Evolutionary conservation across 2,888 invertebrate species (phyloP), one percentile per base, ranked within the genome.

Genomic region (Exocentrus adspersus): DNA sequence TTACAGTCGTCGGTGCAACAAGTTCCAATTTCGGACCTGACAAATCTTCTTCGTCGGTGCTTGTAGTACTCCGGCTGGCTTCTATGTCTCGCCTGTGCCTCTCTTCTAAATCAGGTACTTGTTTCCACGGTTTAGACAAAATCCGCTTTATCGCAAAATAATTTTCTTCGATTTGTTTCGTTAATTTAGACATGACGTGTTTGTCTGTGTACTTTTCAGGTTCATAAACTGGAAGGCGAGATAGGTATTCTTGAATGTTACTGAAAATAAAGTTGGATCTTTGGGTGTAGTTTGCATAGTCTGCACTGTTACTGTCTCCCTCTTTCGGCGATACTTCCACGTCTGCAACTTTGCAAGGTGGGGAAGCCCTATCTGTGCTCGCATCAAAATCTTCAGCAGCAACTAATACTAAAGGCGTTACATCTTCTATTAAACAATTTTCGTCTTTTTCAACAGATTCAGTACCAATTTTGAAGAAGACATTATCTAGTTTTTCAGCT

Each of bases 221-320:
- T 37, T 37, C 12, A 37, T 37, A 37, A 4, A 37, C 12, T 37
- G 14, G 14, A 37, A 37, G 37, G 14, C 12, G 37, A 3, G 24
- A 24, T 16, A 53, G n/a, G 21, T 48, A 45, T 41, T 64, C 45
- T 14, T 53, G 21, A 12, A 53, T 30, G 16, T 59, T 30, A 10
- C 14, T 14, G 9, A 58, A 7, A 1, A 59, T 16, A 10, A 28
- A 12, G 1, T 59, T 41, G 10, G 46, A 52, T 16, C 52, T 45
- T 24, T 58, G 19, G 30, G 57, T 59, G 41, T 65, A 62, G 28
- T 61, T 21, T 12, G 21, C 32, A 43, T n/a, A n/a, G n/a, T n/a
- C n/a, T n/a, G n/a, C n/a, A n/a, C n/a, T n/a, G 12, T 10, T 37
- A 19, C 14, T 1, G 1, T 16, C n/a, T 20, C 6, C 19, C 16